Base-by-base conservation (phyloP, 2,888 invertebrate species). In the Pterostichus niger region DNA sequence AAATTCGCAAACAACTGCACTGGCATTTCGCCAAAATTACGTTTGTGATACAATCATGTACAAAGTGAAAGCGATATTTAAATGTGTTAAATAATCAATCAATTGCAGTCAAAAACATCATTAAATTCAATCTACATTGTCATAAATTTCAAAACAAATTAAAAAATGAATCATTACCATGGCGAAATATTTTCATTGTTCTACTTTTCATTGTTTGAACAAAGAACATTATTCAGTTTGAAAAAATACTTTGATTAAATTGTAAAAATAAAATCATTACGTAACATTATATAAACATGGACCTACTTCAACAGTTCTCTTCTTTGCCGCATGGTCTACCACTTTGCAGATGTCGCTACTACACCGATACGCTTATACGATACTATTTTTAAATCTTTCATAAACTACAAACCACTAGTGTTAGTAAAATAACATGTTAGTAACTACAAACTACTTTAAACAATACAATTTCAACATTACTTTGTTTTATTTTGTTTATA, bases 21-120 rank as follows among this genome's bases (percentile, higher is more conserved):
- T 44, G 81, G 73, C 81, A 56, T 44, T 40, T 40, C 10, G 71
- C 81, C 81, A 81, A 81, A 81, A 17, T 40, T 75, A 31, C 2
- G 10, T 9, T 17, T 56, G 40, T n/a, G 44, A 71, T 17, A 64
- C 64, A 35, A 40, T 64, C 64, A 9, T 13, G 33, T 15, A 35
- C 44, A 71, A 35, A 64, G 33, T 64, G 64, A 64, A 64, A 64
- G 64, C 10, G 31, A 40, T 33, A 64, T n/a, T 64, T 31, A 33
- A 64, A 64, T 56, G 13, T 17, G 2, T 2, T 10, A 11, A 49
- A 49, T 49, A n/a, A 2, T 9, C 13, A 49, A 49, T 1, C 10
- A 49, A 49, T 49, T 49, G 13, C 56, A 17, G 1, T 56, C 56
- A 17, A 3, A 17, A 17, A 56, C 17, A 56, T 56, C 15, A 13